Conservation (phyloP, 2,888 invertebrate species). For the Caenorhabditis japonica region DNA sequence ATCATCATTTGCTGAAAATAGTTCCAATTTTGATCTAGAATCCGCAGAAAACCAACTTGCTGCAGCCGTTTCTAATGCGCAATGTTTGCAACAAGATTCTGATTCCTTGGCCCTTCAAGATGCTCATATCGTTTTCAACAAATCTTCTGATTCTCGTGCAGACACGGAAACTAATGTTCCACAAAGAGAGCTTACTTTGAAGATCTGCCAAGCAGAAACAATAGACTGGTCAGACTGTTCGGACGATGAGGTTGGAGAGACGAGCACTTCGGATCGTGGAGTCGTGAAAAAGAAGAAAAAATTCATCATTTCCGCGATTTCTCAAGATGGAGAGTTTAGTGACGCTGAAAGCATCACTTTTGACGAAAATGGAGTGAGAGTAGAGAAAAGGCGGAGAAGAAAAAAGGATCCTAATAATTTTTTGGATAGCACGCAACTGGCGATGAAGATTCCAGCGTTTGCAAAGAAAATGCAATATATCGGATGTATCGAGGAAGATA, state of each 20-base stretch:
- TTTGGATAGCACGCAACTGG: constrained; percentile 22
- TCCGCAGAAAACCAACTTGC: background rate
- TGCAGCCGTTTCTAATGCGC: background rate
- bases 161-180: constrained; percentile 23
- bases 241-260: constrained; percentile 28
- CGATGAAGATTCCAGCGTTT: constrained; percentile 50
- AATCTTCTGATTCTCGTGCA: constrained; percentile 13
- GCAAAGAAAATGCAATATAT: constrained; percentile 56
- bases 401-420: constrained; percentile 35
- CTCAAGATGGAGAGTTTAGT: constrained; percentile 52
- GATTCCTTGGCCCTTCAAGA: constrained; percentile 31
- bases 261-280: constrained; percentile 2
- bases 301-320: constrained; percentile 51
- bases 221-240: constrained; percentile 37
- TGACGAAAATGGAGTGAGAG: constrained; percentile 45
- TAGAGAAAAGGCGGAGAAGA: constrained; percentile 31
- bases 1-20: constrained; percentile 37
- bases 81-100: background rate
- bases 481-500: constrained; percentile 54
- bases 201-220: constrained; percentile 42
- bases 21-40: constrained; percentile 23
- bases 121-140: constrained; percentile 17
- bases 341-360: constrained; percentile 55
- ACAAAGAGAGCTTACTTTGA: constrained; percentile 38
- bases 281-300: constrained; percentile 46